These are phyloP conservation scores for Forbesichthys papilliferus DNA, from an alignment of 2,113 vertebrate species.

Conservation along the genomic window DNA sequence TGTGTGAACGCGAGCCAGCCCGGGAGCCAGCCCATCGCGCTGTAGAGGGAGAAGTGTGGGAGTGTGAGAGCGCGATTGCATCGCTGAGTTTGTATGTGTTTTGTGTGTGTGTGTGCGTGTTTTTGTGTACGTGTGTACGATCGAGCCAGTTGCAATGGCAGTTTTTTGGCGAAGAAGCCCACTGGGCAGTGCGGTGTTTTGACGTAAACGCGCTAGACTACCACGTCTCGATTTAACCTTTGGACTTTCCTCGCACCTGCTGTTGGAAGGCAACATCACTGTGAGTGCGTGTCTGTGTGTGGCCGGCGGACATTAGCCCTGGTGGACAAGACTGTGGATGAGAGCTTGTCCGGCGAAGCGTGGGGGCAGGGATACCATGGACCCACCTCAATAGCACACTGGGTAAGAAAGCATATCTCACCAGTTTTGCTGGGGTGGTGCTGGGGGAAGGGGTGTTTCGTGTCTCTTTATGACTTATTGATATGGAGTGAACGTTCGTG, in stretches of 20 bases:
- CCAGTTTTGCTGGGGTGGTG: constrained; percentile 29
- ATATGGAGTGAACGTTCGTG: too few species aligned
- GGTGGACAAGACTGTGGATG: constrained; percentile 51
- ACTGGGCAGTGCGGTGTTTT: constrained; percentile 51
- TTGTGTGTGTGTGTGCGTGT: background rate
- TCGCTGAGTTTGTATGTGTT: constrained; percentile 32
- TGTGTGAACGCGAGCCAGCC: constrained; percentile 59
- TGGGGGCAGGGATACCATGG: constrained; percentile 58
- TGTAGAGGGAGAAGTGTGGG: constrained; percentile 13
- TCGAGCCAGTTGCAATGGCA: constrained; percentile 3
- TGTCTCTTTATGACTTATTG: too few species aligned
- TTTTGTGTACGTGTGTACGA: constrained; percentile 4
- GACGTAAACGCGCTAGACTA: constrained; percentile 49
- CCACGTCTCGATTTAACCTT: constrained; percentile 50
- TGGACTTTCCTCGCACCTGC: constrained; percentile 47
- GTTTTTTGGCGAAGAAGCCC: constrained; percentile 27
- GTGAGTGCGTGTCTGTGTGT: constrained; percentile 14
- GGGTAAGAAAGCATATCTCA: constrained; percentile 60
- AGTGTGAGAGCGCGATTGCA: constrained; percentile 28
- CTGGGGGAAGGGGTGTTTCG: constrained; percentile 2
- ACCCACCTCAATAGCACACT: constrained; percentile 60
- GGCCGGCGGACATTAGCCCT: background rate
- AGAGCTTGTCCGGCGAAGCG: constrained; percentile 44
- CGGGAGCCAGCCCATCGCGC: constrained; percentile 41
- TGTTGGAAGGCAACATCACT: constrained; percentile 57